Evolutionary conservation across 2,888 invertebrate species (phyloP).

Genomic region (Augochlorella aurata): DNA sequence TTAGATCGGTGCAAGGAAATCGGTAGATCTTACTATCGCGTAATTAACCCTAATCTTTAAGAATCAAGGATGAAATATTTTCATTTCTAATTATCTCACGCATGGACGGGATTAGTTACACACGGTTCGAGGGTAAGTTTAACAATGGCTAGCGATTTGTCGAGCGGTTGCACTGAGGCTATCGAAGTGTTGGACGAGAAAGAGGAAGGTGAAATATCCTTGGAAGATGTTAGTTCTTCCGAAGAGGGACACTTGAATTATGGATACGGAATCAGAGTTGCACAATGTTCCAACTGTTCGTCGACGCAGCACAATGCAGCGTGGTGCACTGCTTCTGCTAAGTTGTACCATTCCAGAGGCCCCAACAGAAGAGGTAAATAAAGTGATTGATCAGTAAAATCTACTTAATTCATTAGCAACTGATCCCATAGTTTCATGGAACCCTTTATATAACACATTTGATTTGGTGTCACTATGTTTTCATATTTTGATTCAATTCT

Average conservation of each 20-base stretch:
- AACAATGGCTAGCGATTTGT: constrained; percentile 79
- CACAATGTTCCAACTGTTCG: constrained; percentile 68
- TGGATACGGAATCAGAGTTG: constrained; percentile 59
- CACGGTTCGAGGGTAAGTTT: constrained; percentile 58
- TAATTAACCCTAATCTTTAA: constrained; percentile 47
- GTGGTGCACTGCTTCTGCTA: constrained; percentile 69
- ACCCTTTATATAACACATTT: not conserved
- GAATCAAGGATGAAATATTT: constrained; percentile 4
- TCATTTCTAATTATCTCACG: constrained; percentile 30
- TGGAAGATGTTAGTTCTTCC: constrained; percentile 81
- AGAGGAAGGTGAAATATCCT: constrained; percentile 80
- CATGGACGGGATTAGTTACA: constrained; percentile 47
- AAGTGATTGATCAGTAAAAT: not conserved
- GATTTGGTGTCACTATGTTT: not conserved
- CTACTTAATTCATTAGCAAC: not conserved
- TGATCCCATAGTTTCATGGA: not conserved
- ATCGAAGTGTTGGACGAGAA: constrained; percentile 77
- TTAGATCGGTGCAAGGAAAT: constrained; percentile 22
- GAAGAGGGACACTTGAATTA: constrained; percentile 76
- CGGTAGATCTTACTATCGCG: constrained; percentile 34
- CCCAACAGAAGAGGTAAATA: constrained; percentile 63
- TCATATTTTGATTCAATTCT: not conserved
- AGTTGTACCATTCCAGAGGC: constrained; percentile 43
- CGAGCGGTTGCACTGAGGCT: constrained; percentile 76
- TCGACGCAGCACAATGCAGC: constrained; percentile 67